Conservation (phyloP, 1,140 invertebrate species). For the Antheraea mylitta region DNA sequence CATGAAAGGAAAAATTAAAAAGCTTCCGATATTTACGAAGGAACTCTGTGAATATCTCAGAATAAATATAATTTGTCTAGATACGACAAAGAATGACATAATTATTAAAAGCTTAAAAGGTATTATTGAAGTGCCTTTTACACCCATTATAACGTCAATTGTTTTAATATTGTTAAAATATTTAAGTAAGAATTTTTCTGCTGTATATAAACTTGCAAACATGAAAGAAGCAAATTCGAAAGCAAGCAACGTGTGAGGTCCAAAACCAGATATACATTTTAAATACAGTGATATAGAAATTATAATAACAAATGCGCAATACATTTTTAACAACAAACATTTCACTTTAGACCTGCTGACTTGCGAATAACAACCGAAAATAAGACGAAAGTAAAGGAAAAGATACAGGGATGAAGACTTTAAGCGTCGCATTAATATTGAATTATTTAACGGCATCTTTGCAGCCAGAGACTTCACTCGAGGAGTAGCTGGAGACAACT, state of each 20-base stretch:
- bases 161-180: constrained; percentile 6
- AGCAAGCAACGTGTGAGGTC: no score
- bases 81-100: neutral
- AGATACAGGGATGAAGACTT: no score
- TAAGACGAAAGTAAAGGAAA: neutral
- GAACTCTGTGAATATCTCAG: no score
- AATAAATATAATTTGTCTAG: neutral
- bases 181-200: neutral
- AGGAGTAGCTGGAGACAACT: no score
- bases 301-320: neutral
- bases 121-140: constrained; percentile 1
- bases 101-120: neutral
- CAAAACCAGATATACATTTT: no score
- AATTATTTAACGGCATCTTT: no score
- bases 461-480: no score
- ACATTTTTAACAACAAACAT: neutral
- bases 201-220: neutral
- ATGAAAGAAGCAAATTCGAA: neutral
- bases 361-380: neutral
- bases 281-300: neutral
- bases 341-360: neutral
- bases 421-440: no score
- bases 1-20: neutral
- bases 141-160: constrained; percentile 1
- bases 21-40: neutral